Conservation (phyloP, 2,888 invertebrate species). For the Chalcis sispes region DNA sequence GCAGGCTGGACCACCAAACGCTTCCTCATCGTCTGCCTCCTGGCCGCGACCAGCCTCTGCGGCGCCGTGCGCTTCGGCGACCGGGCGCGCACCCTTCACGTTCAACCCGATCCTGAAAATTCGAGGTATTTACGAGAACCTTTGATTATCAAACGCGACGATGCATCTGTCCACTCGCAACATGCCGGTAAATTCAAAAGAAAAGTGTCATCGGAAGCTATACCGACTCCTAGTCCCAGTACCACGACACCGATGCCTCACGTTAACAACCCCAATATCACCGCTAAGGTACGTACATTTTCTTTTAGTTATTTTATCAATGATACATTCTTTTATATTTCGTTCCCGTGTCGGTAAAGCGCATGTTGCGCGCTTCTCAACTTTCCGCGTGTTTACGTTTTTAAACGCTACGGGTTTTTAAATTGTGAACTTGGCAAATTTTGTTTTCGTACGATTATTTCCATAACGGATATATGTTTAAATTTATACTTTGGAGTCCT, state of each 20-base stretch:
- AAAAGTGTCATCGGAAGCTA: slow-evolving; percentile 64
- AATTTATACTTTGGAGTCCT: no score
- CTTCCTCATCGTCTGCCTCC: slow-evolving; percentile 4
- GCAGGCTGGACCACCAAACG: slow-evolving; percentile 41
- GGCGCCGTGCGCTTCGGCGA: slow-evolving; percentile 63
- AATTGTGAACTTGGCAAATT: no score
- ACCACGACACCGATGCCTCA: slow-evolving; percentile 57
- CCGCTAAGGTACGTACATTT: slow-evolving; percentile 63
- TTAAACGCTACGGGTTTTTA: neutral
- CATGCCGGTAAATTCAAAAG: slow-evolving; percentile 42
- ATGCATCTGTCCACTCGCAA: no score
- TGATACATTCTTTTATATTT: neutral
- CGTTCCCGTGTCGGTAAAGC: neutral
- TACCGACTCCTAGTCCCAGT: slow-evolving; percentile 61
- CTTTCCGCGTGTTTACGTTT: slow-evolving; percentile 6
- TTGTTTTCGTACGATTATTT: no score
- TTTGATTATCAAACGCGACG: no score
- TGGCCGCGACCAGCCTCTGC: no score
- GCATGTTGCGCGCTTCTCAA: no score
- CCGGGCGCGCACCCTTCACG: slow-evolving; percentile 48
- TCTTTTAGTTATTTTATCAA: neutral
- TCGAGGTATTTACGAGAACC: neutral
- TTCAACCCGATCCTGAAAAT: neutral
- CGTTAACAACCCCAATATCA: slow-evolving; percentile 68
- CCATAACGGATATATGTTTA: no score